Conservation (phyloP, 1,140 invertebrate genomes). For the Cydia amplana region DNA sequence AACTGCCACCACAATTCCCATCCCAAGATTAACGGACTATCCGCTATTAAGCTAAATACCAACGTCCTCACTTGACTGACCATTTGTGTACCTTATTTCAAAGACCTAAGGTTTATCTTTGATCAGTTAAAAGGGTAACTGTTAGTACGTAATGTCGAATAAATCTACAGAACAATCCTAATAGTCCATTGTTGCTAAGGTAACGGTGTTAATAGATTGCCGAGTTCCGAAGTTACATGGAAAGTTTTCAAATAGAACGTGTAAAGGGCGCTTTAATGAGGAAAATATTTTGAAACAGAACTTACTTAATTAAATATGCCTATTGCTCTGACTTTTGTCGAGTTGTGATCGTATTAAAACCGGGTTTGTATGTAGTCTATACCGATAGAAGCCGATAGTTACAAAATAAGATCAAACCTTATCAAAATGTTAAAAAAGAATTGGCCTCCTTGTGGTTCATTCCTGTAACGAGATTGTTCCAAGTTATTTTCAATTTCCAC, state of each 20-base stretch:
- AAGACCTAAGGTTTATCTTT: no score
- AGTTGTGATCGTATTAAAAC: not conserved
- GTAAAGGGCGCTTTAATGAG: conserved; percentile 68
- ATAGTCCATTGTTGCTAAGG: conserved; percentile 38
- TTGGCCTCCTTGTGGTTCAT: no score
- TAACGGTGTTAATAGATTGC: conserved; percentile 59
- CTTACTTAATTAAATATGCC: conserved; percentile 63
- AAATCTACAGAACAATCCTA: conserved; percentile 26
- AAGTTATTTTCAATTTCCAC: no score
- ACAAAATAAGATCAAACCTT: no score
- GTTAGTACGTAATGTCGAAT: conserved; percentile 4
- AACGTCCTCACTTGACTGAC: no score
- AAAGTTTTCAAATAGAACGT: conserved; percentile 73
- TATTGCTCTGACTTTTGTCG: not conserved
- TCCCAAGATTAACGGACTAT: conserved; percentile 16
- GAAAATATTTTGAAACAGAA: conserved; percentile 71
- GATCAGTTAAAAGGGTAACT: no score
- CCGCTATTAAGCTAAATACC: conserved; percentile 17
- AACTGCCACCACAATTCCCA: conserved; percentile 6
- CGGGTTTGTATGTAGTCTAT: not conserved
- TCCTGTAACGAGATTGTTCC: no score
- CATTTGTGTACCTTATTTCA: no score
- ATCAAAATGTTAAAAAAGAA: no score
- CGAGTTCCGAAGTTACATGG: conserved; percentile 62
- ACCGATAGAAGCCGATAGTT: no score